Conservation (phyloP, 2,888 invertebrate genomes). For the Apotomis betuletana region DNA sequence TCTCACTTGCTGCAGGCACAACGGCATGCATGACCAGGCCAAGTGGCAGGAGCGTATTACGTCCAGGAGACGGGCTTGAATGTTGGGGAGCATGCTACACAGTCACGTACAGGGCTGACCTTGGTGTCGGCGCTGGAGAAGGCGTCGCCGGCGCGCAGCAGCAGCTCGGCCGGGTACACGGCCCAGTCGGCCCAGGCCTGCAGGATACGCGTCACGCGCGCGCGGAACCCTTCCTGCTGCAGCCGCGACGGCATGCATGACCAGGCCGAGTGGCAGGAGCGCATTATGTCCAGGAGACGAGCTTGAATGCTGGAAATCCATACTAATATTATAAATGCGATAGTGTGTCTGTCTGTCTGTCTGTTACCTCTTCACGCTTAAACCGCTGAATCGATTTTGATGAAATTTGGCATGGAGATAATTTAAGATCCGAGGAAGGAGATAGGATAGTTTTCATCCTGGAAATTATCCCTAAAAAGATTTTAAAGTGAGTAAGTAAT, state of each 20-base stretch:
- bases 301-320: slow-evolving; percentile 93
- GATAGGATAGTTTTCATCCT: too few species aligned
- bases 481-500: too few species aligned
- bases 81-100: slow-evolving; percentile 87
- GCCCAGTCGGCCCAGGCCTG: slow-evolving; percentile 99
- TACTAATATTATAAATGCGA: too few species aligned
- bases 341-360: too few species aligned
- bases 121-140: slow-evolving; percentile 89
- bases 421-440: too few species aligned
- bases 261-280: slow-evolving; percentile 88
- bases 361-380: too few species aligned
- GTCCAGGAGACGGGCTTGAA: slow-evolving; percentile 88
- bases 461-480: too few species aligned
- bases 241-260: slow-evolving; percentile 89
- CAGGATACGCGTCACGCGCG: slow-evolving; percentile 94
- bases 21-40: slow-evolving; percentile 90
- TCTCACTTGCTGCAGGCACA: slow-evolving; percentile 91
- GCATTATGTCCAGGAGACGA: slow-evolving; percentile 82
- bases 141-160: slow-evolving; percentile 93
- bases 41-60: slow-evolving; percentile 84
- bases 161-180: slow-evolving; percentile 96
- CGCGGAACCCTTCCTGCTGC: slow-evolving; percentile 98
- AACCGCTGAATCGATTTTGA: too few species aligned
- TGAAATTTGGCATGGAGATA: too few species aligned
- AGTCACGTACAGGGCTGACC: too few species aligned